Percentiles rank a stretch among this genome's conserved stretches.
These are phyloP conservation scores for Falco punctatus DNA, from an alignment of 2,113 vertebrate species.

Conservation along the genomic window DNA sequence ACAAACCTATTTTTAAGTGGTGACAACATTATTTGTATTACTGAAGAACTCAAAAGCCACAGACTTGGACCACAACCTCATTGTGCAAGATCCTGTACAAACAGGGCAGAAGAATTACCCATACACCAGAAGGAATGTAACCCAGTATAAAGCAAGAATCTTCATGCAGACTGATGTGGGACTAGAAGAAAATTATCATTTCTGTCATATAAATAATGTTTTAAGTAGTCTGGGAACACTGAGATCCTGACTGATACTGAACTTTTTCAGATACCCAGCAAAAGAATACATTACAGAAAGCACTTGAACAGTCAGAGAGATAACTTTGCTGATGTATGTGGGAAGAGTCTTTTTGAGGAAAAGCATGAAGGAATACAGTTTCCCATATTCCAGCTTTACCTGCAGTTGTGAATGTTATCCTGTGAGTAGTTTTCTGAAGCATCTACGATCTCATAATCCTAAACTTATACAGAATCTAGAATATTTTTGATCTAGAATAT, in stretches of 20 bases:
- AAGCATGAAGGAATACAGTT: neutral
- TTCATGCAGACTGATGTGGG: neutral
- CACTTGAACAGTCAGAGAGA: neutral
- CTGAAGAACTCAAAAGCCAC: conserved; percentile 35
- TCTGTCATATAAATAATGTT: neutral
- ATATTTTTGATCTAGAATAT: neutral
- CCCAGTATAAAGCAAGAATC: conserved; percentile 2
- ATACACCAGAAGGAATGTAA: conserved; percentile 11
- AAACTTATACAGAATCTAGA: neutral
- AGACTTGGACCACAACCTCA: neutral
- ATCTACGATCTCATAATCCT: neutral
- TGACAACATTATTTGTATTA: conserved; percentile 40
- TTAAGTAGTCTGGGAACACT: neutral
- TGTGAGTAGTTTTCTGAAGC: neutral
- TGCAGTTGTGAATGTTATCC: neutral
- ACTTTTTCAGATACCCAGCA: neutral
- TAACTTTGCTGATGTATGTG: neutral
- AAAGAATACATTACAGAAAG: neutral
- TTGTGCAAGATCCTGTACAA: conserved; percentile 53
- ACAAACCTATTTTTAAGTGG: conserved; percentile 33
- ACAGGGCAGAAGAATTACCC: neutral
- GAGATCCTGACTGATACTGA: neutral
- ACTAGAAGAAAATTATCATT: neutral
- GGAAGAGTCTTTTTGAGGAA: neutral
- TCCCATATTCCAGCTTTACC: neutral